A percentile compares a stretch with the other conserved stretches of the same genome.
Conservation (phyloP, 1,140 invertebrate species). For the Dreissena polymorpha region DNA sequence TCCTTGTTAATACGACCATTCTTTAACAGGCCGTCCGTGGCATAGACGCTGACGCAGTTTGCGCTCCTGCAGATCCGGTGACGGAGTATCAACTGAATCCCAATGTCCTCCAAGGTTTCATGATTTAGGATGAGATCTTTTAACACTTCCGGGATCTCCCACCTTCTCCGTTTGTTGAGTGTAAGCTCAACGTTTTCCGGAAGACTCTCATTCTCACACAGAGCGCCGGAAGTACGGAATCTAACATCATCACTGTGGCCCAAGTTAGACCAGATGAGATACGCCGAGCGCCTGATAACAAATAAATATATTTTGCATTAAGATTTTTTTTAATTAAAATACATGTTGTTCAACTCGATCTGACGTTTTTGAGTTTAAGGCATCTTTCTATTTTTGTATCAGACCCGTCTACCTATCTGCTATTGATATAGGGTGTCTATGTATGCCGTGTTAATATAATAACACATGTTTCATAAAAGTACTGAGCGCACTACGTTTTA, state of each 20-base stretch:
- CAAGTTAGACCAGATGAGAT: slow-evolving; percentile 12
- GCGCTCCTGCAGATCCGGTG: slow-evolving; percentile 18
- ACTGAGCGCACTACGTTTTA: no score
- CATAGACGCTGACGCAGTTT: slow-evolving; percentile 30
- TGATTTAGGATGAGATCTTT: slow-evolving; percentile 6
- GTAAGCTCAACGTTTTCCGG: slow-evolving; percentile 29
- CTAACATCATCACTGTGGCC: neutral
- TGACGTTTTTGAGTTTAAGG: no score
- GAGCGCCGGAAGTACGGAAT: slow-evolving; percentile 21
- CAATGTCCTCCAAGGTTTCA: slow-evolving; percentile 11
- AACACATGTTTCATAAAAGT: no score
- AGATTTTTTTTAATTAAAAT: no score
- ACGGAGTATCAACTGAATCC: slow-evolving; percentile 31
- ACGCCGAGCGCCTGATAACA: slow-evolving; percentile 10
- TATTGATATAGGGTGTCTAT: no score
- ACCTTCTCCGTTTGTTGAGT: slow-evolving; percentile 46
- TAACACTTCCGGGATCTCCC: slow-evolving; percentile 25
- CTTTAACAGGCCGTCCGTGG: slow-evolving; percentile 13
- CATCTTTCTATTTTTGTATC: no score
- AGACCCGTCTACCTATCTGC: no score
- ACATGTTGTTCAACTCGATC: no score
- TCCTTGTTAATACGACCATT: neutral
- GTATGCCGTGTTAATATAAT: no score
- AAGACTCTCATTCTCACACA: slow-evolving; percentile 9
- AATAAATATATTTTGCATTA: no score